phyloP scores from a whole-genome alignment of 1,140 invertebrate species.

The Drosophila rhopaloa region DNA sequence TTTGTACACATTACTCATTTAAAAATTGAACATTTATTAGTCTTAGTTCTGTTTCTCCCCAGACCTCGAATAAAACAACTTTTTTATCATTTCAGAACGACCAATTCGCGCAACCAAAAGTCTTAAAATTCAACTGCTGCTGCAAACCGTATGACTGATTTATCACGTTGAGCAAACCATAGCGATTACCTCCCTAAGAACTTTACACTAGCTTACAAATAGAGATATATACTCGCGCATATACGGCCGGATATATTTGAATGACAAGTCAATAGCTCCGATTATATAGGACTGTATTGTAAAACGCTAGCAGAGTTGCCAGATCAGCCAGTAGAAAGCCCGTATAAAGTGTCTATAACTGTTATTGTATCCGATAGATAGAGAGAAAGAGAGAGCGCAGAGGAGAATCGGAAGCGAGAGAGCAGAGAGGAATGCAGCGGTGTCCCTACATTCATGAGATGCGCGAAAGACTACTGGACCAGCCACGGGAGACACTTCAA shows the following conservation, averaged over 20 bases:
- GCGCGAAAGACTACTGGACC: conserved; percentile 93
- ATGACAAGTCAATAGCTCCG: conserved; percentile 38
- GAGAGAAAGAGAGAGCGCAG: conserved; percentile 10
- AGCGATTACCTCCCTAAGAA: conserved; percentile 61
- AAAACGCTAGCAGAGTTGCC: conserved; percentile 25
- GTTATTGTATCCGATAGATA: conserved; percentile 38
- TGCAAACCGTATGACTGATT: conserved; percentile 79
- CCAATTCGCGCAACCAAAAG: conserved; percentile 74
- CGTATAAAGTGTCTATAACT: neutral
- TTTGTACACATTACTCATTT: too few species aligned
- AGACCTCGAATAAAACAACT: too few species aligned
- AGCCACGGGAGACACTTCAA: conserved; percentile 86
- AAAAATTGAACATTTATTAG: too few species aligned
- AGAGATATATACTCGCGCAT: conserved; percentile 15
- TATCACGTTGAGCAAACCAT: conserved; percentile 48
- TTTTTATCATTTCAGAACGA: conserved; percentile 58
- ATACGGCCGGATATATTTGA: conserved; percentile 15
- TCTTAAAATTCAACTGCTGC: conserved; percentile 71
- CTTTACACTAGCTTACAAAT: conserved; percentile 39
- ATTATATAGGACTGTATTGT: neutral
- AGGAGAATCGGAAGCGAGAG: conserved; percentile 45
- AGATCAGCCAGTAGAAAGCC: neutral
- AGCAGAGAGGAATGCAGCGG: conserved; percentile 89
- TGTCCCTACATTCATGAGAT: conserved; percentile 96
- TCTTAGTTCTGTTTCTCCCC: too few species aligned